These are phyloP conservation scores for Tenthredo mesomela DNA, from an alignment of 2,888 invertebrate species.

Conservation along the genomic window DNA sequence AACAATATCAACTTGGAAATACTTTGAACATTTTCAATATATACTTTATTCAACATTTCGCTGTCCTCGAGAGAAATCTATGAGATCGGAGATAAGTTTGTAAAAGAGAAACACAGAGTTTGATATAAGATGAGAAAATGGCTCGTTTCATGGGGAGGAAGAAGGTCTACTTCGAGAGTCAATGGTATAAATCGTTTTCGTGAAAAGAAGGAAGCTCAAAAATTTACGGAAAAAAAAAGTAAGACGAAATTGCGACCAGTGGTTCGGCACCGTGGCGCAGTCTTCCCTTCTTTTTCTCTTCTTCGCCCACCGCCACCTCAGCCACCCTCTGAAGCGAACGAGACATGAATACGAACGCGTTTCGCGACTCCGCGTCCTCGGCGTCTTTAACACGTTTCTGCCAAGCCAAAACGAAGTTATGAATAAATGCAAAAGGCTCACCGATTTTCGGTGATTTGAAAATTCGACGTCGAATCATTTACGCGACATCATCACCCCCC, in stretches of 20 bases:
- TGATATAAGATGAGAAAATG: neutral
- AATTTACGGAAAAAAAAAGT: neutral
- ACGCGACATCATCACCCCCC: neutral
- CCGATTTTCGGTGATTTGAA: slow-evolving; percentile 48
- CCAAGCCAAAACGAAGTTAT: slow-evolving; percentile 39
- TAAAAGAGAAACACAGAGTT: neutral
- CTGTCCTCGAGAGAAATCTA: neutral
- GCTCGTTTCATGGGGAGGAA: neutral
- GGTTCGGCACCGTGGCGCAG: slow-evolving; percentile 4
- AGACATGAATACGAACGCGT: slow-evolving; percentile 45
- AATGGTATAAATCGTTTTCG: slow-evolving; percentile 25
- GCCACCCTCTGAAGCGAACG: slow-evolving; percentile 45
- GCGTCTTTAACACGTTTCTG: slow-evolving; percentile 47
- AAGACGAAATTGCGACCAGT: slow-evolving; percentile 26
- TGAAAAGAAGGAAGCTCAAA: slow-evolving; percentile 21
- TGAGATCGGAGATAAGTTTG: neutral
- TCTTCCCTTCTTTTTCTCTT: neutral
- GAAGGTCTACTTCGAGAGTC: neutral
- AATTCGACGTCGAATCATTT: slow-evolving; percentile 31
- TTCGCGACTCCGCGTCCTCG: slow-evolving; percentile 30
- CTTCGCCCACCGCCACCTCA: slow-evolving; percentile 30
- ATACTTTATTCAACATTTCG: neutral
- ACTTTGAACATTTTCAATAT: neutral
- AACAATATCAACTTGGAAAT: neutral
- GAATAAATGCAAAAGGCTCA: slow-evolving; percentile 45